These are phyloP conservation scores for Ispidina lecontei DNA, from an alignment of 2,797 vertebrate genomes.

Conservation along the genomic window DNA sequence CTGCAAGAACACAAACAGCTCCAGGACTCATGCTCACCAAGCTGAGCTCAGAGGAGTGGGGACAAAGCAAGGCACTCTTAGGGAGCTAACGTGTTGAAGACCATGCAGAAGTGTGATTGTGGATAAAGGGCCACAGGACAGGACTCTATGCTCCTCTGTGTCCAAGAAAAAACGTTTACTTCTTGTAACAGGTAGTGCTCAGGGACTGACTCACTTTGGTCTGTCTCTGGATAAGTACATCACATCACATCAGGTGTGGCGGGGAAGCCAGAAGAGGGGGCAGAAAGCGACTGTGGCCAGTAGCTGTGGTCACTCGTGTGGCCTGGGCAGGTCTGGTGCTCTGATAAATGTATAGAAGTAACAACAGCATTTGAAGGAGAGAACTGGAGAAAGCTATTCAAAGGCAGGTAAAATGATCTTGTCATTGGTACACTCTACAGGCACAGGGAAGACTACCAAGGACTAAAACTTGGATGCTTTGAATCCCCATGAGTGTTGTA, in stretches of 20 bases:
- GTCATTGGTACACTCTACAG: background rate
- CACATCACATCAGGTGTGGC: background rate
- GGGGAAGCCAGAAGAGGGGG: background rate
- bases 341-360: background rate
- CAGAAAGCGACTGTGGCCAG: background rate
- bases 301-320: background rate
- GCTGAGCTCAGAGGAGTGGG: background rate
- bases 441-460: background rate
- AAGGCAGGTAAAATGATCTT: background rate
- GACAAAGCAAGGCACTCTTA: background rate
- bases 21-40: background rate
- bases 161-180: background rate
- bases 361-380: background rate
- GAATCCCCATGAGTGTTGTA: background rate
- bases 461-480: conserved; percentile 8
- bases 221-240: background rate
- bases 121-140: background rate
- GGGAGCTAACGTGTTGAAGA: background rate
- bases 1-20: background rate
- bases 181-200: background rate
- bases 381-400: background rate
- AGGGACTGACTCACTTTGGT: background rate
- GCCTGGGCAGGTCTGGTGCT: background rate
- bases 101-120: background rate
- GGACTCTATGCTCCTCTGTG: background rate